Evolutionary conservation across 2,888 invertebrate genomes (phyloP).

Genomic region (Pheosia tremula): DNA sequence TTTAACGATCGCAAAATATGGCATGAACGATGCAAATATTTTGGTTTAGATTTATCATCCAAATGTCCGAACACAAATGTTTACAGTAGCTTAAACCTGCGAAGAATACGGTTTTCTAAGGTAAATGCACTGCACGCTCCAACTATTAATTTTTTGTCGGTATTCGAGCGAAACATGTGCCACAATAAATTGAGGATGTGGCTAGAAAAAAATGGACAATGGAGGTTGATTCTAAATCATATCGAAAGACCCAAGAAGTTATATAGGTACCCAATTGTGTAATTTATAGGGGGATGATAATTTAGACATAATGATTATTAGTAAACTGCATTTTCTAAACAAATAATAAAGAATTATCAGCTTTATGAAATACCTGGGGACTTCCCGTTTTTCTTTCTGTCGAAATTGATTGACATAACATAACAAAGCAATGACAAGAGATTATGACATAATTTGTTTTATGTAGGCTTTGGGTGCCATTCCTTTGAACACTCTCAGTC

Average conservation of each 20-base stretch:
- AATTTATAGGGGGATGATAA: background rate
- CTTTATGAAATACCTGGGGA: background rate
- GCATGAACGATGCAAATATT: slow-evolving; percentile 36
- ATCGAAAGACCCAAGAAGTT: slow-evolving; percentile 8
- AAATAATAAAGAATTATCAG: background rate
- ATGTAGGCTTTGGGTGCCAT: no score
- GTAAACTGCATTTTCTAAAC: background rate
- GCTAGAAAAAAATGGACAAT: slow-evolving; percentile 80
- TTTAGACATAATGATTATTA: background rate
- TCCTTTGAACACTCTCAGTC: no score
- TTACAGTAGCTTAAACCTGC: slow-evolving; percentile 47
- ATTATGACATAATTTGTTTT: no score
- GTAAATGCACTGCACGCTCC: slow-evolving; percentile 60
- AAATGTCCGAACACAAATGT: slow-evolving; percentile 33
- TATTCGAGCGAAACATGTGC: slow-evolving; percentile 80
- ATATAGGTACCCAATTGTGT: background rate
- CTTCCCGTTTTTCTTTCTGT: slow-evolving; percentile 33
- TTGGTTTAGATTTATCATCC: slow-evolving; percentile 42
- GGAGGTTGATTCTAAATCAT: slow-evolving; percentile 49
- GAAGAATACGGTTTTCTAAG: slow-evolving; percentile 52
- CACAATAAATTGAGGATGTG: slow-evolving; percentile 81
- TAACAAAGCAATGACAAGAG: no score
- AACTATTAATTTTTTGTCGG: slow-evolving; percentile 69
- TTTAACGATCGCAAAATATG: slow-evolving; percentile 36
- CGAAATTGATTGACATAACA: slow-evolving; percentile 8